Percentiles rank a stretch among this genome's conserved stretches.
Evolutionary conservation across 2,797 vertebrate species (phyloP).

Genomic region (Coregonus sp.): DNA sequence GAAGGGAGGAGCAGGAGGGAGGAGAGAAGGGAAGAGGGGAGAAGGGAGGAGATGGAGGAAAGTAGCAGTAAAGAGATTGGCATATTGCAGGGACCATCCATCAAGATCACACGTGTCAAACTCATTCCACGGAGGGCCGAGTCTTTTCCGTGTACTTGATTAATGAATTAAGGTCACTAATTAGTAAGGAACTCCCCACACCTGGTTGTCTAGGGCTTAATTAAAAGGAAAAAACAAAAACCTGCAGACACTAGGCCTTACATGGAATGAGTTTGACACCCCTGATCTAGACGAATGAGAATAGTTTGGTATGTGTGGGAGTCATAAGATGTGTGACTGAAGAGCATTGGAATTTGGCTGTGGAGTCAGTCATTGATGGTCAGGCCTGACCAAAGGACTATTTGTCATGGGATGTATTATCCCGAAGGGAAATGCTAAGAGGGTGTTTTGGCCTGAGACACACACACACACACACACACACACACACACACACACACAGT

Average conservation of each 20-base stretch:
- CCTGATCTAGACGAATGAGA: constrained; percentile 16
- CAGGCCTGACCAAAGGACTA: neutral
- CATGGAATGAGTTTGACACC: too few relatives aligned
- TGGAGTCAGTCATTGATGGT: neutral
- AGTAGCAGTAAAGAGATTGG: constrained; percentile 33
- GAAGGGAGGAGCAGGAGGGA: too few relatives aligned
- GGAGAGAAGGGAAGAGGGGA: too few relatives aligned
- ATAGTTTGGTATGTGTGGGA: constrained; percentile 9
- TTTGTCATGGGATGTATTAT: neutral
- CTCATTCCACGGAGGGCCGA: constrained; percentile 1
- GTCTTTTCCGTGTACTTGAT: neutral
- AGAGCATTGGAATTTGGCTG: constrained; percentile 32
- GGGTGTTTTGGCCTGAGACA: neutral
- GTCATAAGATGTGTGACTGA: constrained; percentile 9
- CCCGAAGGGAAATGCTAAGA: neutral
- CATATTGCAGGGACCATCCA: constrained; percentile 40
- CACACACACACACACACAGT: neutral
- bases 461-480: too few relatives aligned
- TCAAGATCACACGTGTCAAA: too few relatives aligned
- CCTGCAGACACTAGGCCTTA: too few relatives aligned
- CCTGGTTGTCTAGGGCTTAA: neutral
- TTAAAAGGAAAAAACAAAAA: too few relatives aligned
- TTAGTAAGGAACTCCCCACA: too few relatives aligned
- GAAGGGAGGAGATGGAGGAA: too few relatives aligned
- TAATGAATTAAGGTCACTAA: neutral